Conservation (phyloP, 2,888 invertebrate genomes). For the Margaritifera margaritifera region DNA sequence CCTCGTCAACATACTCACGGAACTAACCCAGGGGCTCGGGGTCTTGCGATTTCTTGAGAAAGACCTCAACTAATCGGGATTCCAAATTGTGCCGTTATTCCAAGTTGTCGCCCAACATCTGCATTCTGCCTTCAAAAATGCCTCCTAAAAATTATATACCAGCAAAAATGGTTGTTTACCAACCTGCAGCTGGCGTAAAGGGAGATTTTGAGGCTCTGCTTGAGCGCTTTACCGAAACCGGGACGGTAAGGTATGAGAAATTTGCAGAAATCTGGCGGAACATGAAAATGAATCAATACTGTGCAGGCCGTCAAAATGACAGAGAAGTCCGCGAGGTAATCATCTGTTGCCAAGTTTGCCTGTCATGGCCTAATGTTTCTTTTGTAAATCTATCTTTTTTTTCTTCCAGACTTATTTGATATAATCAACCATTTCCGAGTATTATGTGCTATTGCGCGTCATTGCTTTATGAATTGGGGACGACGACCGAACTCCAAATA, state of each 20-base stretch:
- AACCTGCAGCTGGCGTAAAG: slow-evolving; percentile 56
- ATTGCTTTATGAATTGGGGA: not conserved
- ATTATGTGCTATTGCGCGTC: not conserved
- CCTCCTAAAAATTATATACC: slow-evolving; percentile 4
- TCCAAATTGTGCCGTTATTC: no score
- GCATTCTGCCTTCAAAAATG: not conserved
- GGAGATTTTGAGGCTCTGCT: slow-evolving; percentile 61
- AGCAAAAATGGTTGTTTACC: slow-evolving; percentile 18
- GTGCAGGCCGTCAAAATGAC: slow-evolving; percentile 56
- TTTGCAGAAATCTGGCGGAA: slow-evolving; percentile 64
- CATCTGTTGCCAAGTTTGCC: not conserved
- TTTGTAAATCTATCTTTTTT: not conserved
- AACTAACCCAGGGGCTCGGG: no score
- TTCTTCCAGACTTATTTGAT: not conserved
- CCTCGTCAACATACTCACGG: no score
- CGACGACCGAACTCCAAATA: no score
- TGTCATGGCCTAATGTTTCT: not conserved
- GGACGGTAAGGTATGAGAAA: slow-evolving; percentile 63
- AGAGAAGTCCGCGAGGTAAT: slow-evolving; percentile 63
- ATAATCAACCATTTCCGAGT: not conserved
- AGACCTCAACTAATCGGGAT: no score
- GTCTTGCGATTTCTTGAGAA: no score
- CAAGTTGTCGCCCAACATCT: no score
- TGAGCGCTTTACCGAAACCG: slow-evolving; percentile 49
- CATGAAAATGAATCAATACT: slow-evolving; percentile 58